Conservation (phyloP, 2,888 invertebrate species). For the Spodoptera littoralis region DNA sequence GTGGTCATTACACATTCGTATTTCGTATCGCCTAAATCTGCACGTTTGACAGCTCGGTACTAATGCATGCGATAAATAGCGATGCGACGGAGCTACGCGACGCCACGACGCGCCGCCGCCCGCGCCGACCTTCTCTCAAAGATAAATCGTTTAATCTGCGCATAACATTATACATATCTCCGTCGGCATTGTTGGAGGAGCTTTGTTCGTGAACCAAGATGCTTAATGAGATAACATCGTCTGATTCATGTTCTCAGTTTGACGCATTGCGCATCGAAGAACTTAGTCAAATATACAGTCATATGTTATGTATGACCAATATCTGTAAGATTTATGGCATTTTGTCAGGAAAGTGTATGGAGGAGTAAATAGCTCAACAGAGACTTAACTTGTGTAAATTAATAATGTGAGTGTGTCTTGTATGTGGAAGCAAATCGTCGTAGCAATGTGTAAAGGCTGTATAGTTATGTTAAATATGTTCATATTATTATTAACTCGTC, state of each 20-base stretch:
- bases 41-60: constrained; percentile 53
- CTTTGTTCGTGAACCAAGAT: constrained; percentile 11
- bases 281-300: neutral
- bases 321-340: neutral
- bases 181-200: constrained; percentile 4
- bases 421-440: constrained; percentile 29
- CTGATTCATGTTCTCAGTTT: constrained; percentile 1
- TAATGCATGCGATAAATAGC: constrained; percentile 56
- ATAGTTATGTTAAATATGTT: constrained; percentile 16
- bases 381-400: constrained; percentile 13
- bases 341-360: constrained; percentile 16
- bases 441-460: constrained; percentile 5
- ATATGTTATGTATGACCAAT: no score
- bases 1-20: constrained; percentile 59
- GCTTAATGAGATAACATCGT: neutral
- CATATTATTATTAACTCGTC: constrained; percentile 16
- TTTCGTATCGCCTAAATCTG: constrained; percentile 56
- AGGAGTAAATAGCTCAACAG: constrained; percentile 11
- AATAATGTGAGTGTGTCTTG: constrained; percentile 31
- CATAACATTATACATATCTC: neutral
- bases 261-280: constrained; percentile 7
- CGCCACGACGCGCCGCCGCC: neutral
- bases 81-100: constrained; percentile 17
- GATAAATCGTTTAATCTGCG: constrained; percentile 24
- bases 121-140: constrained; percentile 34